Base-by-base conservation (phyloP, 2,113 vertebrate genomes). In the Zapornia atra region DNA sequence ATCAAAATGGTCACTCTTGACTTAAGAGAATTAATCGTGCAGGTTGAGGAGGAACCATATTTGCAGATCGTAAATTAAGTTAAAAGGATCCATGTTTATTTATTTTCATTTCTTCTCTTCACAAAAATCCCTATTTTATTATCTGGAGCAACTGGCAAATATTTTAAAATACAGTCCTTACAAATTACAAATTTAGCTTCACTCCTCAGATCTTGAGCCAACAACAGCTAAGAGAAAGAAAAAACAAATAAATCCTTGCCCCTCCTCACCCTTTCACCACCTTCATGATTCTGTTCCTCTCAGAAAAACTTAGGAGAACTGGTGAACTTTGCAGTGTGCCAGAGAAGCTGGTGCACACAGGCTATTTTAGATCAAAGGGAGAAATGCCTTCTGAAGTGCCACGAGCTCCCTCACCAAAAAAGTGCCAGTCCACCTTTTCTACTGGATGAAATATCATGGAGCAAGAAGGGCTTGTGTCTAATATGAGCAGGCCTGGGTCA, bases 21-120 rank as follows among this genome's bases (percentile, higher is more conserved):
- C 71, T 86, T 66, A 93, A 63, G 54, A 94, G 51, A 77, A 50
- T 93, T 92, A 95, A 94, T 96, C 54, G 76, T 40, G 50, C 48
- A 72, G 50, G 63, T 53, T 91, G 77, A 75, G n/a, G 80, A 94
- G 81, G 78, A 96, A 83, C 24, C 25, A 13, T 71, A 83, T 92
- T 97, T 93, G 38, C 72, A 95, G 61, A 24, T 91, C 53, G 10
- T 96, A 96, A 96, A 96, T 95, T 90, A 93, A 44, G 86, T 93
- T 77, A 76, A 94, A 96, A 96, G 64, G 29, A 78, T 68, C 38
- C 50, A 57, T 86, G 77, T 90, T 95, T 94, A 70, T 95, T 93
- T 96, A 90, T 93, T 97, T 96, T 95, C 31, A 77, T 94, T 94
- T 72, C 33, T 93, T 88, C 48, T 91, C 61, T 69, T 77, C 57